Conservation (phyloP, 2,797 vertebrate genomes). For the Chelidonichthys spinosus region DNA sequence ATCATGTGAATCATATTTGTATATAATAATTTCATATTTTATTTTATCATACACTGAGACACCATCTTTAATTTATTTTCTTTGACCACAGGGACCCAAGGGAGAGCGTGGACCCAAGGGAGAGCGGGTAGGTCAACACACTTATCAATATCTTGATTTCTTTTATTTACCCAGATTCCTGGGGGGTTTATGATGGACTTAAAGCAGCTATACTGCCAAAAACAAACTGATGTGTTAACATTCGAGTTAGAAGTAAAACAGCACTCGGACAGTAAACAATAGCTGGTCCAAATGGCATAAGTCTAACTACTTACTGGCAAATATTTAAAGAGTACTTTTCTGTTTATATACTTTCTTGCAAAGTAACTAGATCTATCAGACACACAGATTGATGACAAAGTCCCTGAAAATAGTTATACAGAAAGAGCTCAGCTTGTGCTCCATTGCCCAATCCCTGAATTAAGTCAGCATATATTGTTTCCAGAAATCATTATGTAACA, state of each 20-base stretch:
- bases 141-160: conserved; percentile 2
- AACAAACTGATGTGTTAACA: not conserved
- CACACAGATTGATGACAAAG: not conserved
- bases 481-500: not conserved
- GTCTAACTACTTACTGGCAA: not conserved
- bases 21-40: not conserved
- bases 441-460: not conserved
- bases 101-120: conserved; percentile 91
- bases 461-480: not conserved
- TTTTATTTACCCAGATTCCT: conserved; percentile 7
- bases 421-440: not conserved
- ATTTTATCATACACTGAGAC: not conserved
- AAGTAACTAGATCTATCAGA: not conserved
- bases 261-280: not conserved
- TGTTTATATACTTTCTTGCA: not conserved
- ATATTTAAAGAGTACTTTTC: not conserved
- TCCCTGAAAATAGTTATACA: not conserved
- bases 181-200: conserved; percentile 2
- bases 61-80: not conserved
- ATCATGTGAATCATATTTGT: not conserved
- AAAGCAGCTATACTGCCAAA: not conserved
- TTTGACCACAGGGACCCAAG: conserved; percentile 83
- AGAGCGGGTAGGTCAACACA: conserved; percentile 86
- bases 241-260: not conserved
- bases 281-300: not conserved